Conservation (phyloP, 2,113 vertebrate species). For the Ornithorhynchus anatinus region DNA sequence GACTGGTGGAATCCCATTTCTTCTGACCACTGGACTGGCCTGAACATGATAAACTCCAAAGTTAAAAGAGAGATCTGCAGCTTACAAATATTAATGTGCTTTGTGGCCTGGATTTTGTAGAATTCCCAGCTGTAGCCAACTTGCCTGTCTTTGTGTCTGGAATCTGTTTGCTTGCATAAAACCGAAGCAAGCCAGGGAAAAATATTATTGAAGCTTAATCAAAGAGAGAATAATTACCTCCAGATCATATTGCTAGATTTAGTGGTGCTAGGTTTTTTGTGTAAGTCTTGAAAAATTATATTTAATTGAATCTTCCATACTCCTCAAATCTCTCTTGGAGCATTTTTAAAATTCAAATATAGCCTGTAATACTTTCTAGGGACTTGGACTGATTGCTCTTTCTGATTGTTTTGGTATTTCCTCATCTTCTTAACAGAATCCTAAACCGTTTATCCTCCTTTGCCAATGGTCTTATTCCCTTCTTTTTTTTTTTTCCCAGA, state of each 20-base stretch:
- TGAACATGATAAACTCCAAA: not conserved
- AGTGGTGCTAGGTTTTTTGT: no score
- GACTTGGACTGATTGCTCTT: no score
- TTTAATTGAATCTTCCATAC: no score
- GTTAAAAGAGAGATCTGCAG: not conserved
- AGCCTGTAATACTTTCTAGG: no score
- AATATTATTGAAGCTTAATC: fast-evolving
- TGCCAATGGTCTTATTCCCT: no score
- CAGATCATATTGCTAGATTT: not conserved
- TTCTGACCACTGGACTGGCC: not conserved
- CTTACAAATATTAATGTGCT: not conserved
- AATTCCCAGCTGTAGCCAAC: not conserved
- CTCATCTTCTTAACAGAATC: no score
- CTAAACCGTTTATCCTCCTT: no score
- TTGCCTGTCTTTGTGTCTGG: not conserved
- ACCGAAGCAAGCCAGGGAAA: not conserved
- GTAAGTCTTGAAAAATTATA: no score
- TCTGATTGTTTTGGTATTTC: no score
- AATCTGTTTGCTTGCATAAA: not conserved
- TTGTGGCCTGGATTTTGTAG: not conserved
- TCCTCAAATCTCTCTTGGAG: no score
- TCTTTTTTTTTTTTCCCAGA: no score
- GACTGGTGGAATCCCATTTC: not conserved
- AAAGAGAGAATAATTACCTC: not conserved
- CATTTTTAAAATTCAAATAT: no score